phyloP scores from a whole-genome alignment of 2,888 invertebrate genomes.

The Invenusta paracnida region DNA sequence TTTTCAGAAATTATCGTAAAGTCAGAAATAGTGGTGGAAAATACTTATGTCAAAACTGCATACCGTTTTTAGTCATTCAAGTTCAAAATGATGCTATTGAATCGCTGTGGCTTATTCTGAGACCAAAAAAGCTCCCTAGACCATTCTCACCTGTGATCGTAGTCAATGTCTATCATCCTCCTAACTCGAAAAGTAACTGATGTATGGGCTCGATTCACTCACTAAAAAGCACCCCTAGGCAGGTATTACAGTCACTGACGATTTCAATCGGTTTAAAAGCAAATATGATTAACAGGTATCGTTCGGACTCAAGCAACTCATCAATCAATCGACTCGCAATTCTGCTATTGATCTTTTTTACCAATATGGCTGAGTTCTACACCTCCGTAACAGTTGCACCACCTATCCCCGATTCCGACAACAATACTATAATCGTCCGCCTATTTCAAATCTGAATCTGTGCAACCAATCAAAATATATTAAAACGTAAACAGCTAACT shows the following conservation, averaged over 20 bases:
- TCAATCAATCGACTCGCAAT: not conserved
- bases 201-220: conserved; percentile 20
- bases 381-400: not conserved
- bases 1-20: conserved; percentile 13
- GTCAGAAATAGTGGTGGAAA: not conserved
- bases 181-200: not conserved
- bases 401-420: not conserved
- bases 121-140: not conserved
- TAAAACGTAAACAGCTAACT: not conserved
- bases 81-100: conserved; percentile 10
- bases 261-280: not conserved
- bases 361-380: not conserved
- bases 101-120: conserved; percentile 18
- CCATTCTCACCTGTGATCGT: conserved; percentile 15
- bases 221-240: not conserved
- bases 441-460: not conserved
- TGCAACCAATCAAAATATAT: not conserved
- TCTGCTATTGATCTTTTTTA: not conserved
- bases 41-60: too few species aligned
- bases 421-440: not conserved
- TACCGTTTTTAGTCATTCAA: not conserved
- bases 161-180: conserved; percentile 11
- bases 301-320: not conserved
- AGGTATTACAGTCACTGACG: not conserved
- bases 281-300: not conserved